Conservation (phyloP, 2,797 vertebrate genomes). For the Fratercula arctica region DNA sequence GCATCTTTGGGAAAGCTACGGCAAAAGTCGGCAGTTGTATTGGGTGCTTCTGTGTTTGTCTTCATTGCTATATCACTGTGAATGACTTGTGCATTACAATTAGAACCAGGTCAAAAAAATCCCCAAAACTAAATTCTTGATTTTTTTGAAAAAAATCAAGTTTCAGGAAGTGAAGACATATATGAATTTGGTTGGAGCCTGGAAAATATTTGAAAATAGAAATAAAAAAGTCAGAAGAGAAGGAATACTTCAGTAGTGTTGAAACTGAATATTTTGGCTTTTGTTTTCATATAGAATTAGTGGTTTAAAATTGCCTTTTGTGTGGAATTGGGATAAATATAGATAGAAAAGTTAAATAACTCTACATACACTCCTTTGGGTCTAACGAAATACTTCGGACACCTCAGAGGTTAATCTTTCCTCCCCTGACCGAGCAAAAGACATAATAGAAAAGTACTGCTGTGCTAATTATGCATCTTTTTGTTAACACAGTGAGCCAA, state of each 20-base stretch:
- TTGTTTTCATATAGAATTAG: not conserved
- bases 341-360: not conserved
- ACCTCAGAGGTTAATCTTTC: not conserved
- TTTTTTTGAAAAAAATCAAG: not conserved
- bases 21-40: not conserved
- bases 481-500: slow-evolving; percentile 71
- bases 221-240: not conserved
- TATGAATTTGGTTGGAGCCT: not conserved
- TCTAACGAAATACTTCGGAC: not conserved
- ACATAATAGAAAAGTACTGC: not conserved
- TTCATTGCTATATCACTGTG: not conserved
- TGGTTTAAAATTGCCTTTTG: not conserved
- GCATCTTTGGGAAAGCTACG: not conserved
- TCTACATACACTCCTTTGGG: not conserved
- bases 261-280: not conserved
- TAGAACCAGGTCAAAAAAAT: not conserved
- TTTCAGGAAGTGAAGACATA: not conserved
- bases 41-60: not conserved
- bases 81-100: not conserved
- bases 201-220: not conserved
- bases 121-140: rapidly evolving
- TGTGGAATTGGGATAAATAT: not conserved
- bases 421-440: not conserved
- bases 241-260: not conserved
- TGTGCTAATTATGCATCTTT: not conserved